phyloP scores from a whole-genome alignment of 2,888 invertebrate genomes.

The Gisinianus flammeolus region DNA sequence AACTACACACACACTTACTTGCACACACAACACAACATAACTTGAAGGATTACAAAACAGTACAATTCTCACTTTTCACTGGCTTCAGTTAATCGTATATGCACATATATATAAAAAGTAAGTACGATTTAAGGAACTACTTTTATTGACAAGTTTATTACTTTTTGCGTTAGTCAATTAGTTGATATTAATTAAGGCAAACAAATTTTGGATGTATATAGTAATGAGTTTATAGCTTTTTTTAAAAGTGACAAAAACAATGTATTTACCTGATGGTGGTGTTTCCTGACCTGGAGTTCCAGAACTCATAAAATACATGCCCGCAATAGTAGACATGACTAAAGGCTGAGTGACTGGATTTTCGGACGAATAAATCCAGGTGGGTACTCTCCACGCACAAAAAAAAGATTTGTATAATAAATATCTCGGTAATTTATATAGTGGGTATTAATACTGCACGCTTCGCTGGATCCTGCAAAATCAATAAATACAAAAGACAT shows the following conservation, averaged over 20 bases:
- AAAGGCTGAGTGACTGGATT: constrained; percentile 20
- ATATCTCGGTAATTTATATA: too few relatives aligned
- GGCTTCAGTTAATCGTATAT: too few relatives aligned
- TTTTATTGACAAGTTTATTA: neutral
- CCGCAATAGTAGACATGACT: constrained; percentile 57
- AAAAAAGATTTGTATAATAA: constrained; percentile 18
- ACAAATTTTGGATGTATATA: neutral
- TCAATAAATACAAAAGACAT: constrained; percentile 36
- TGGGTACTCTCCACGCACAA: neutral
- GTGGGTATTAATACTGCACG: constrained; percentile 33
- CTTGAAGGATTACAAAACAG: neutral
- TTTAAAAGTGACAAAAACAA: neutral
- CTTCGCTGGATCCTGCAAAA: constrained; percentile 37
- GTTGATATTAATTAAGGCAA: neutral
- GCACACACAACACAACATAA: neutral
- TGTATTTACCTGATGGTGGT: constrained; percentile 52
- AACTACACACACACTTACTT: neutral
- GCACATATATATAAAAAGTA: too few relatives aligned
- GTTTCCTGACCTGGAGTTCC: constrained; percentile 55
- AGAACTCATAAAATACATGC: constrained; percentile 57
- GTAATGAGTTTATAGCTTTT: too few relatives aligned
- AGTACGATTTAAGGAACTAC: too few relatives aligned
- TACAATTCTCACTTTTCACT: neutral
- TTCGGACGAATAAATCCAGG: constrained; percentile 25
- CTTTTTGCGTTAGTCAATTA: neutral